Base-by-base conservation (phyloP, 2,113 vertebrate species). In the Abramis brama region DNA sequence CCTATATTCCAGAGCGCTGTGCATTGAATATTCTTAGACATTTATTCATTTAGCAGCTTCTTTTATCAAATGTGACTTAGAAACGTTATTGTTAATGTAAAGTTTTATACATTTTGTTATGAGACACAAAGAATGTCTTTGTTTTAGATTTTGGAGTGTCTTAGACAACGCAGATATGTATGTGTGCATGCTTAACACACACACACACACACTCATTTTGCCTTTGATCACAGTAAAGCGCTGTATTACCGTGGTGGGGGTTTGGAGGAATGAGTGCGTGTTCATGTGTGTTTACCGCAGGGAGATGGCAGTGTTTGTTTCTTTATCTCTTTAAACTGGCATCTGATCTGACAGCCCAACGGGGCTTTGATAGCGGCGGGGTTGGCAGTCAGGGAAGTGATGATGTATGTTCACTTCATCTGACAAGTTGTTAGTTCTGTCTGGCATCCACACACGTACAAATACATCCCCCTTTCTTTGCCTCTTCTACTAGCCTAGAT, bases 231-330 rank as follows among this genome's bases (percentile, higher is more conserved):
- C 77, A 60, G 77, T 79, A 59, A 60, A 79, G 57, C 33, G 21
- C 52, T 55, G 76, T 33, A 21, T 78, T 78, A 36, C 17, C 5
- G 6, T 21, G 2, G 55, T n/a, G 12, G 59, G 77, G 23, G 77
- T 75, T 75, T 45, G 25, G 71, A 75, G 43, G 71, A 75, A 47
- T 43, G 39, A 30, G 33, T 71, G 68, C 57, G 45, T 79, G 75
- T 85, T 39, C 0, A 9, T 76, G 75, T 81, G 81, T 59, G 25
- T 81, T 86, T 86, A 82, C 84, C 79, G 43, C 81, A 60, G 76
- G 80, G 77, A 86, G 88, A 86, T 85, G 79, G 79, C 88, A 89
- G 76, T 86, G 84, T 81, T 85, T 84, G 77, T 86, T 86, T 77
- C 71, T 86, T 82, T 87, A 71, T 82, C 57, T 86, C 75, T 88